Percentiles rank a stretch among this genome's conserved stretches.
phyloP scores from a whole-genome alignment of 2,113 vertebrate species.

The Pluvialis apricaria region DNA sequence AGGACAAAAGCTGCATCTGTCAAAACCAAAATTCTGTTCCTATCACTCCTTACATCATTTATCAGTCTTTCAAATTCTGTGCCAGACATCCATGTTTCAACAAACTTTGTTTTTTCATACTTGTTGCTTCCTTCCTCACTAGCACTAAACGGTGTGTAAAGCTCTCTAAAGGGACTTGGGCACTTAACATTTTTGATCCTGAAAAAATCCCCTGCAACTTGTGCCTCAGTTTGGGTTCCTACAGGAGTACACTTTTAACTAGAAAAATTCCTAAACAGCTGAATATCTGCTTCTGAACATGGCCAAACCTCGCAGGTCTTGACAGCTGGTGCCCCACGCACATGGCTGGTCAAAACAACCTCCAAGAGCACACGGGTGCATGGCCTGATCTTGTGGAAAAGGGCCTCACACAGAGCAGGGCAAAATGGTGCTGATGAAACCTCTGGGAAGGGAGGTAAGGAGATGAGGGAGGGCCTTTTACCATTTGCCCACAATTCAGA shows the following conservation, averaged over 20 bases:
- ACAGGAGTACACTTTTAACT: neutral
- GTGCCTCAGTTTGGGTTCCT: neutral
- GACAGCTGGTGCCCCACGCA: fast-evolving
- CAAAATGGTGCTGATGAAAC: neutral
- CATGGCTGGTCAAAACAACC: neutral
- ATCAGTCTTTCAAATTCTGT: neutral
- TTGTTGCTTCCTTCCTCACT: neutral
- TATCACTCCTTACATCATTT: neutral
- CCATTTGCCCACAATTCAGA: neutral
- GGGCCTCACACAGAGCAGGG: fast-evolving
- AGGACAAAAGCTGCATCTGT: neutral
- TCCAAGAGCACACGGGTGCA: fast-evolving
- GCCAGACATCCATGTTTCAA: neutral
- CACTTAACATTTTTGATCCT: neutral
- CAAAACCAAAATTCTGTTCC: neutral
- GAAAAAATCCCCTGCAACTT: neutral
- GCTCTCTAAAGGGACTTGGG: neutral
- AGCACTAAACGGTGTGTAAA: neutral
- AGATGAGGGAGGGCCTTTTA: neutral
- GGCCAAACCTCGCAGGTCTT: neutral
- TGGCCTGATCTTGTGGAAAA: neutral
- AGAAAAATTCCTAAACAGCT: neutral
- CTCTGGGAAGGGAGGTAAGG: neutral
- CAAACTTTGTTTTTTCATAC: neutral
- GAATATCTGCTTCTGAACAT: neutral